Percentiles rank a stretch among this genome's conserved stretches.
These are phyloP conservation scores for Calyptommatus sinebrachiatus DNA, from an alignment of 2,113 vertebrate species.

Conservation along the genomic window DNA sequence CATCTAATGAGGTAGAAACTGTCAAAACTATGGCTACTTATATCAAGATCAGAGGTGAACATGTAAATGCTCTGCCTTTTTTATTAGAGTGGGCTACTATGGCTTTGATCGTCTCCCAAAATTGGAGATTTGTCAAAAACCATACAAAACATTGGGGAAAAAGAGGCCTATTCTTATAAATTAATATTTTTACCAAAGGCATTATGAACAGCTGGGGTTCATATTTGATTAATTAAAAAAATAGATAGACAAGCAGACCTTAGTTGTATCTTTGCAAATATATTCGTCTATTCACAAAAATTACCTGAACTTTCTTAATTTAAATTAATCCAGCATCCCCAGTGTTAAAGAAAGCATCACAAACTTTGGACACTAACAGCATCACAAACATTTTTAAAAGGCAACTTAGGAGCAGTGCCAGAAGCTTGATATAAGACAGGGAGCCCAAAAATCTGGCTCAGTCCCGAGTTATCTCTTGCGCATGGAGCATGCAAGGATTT, in stretches of 20 bases:
- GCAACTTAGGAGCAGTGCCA: too few species aligned
- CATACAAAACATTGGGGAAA: not conserved
- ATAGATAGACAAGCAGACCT: not conserved
- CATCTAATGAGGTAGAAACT: conserved; percentile 41
- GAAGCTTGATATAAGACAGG: too few species aligned
- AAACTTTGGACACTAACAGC: too few species aligned
- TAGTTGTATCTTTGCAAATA: not conserved
- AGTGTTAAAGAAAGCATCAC: too few species aligned
- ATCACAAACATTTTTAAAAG: too few species aligned
- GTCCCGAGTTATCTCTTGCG: too few species aligned
- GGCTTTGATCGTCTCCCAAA: conserved; percentile 33
- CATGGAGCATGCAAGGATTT: too few species aligned
- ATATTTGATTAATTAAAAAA: not conserved
- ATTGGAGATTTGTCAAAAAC: not conserved
- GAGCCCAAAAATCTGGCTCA: too few species aligned
- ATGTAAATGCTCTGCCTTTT: conserved; percentile 24
- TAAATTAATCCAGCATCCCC: too few species aligned
- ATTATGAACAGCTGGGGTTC: not conserved
- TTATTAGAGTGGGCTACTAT: conserved; percentile 28
- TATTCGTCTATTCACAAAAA: too few species aligned
- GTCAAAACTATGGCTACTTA: conserved; percentile 24
- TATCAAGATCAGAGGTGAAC: conserved; percentile 37
- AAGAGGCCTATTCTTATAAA: conserved; percentile 23
- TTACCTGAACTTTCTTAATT: too few species aligned
- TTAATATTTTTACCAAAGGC: accelerated